Base-by-base conservation (phyloP, 2,113 vertebrate species). In the Calcarius ornatus region DNA sequence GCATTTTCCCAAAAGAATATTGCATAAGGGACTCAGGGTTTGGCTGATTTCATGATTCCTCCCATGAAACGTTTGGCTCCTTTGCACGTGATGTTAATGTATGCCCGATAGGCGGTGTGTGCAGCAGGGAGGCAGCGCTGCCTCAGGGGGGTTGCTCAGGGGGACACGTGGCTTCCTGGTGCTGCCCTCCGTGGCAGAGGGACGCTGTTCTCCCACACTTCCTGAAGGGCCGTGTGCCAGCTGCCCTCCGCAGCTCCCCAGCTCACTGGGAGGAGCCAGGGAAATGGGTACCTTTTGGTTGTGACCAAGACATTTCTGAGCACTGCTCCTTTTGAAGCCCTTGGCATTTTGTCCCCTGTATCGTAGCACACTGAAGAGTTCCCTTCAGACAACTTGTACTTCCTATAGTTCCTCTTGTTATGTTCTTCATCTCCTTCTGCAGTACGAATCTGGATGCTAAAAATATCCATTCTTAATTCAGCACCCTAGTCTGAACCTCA, bases 321-420 rank as follows among this genome's bases (percentile, higher is more conserved):
- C 45, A 1, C 61, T 68, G 73, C 59, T 91, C 20, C 31, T 68
- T 53, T 69, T 54, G 23, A 65, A 87, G 45, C 30, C 73, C 23
- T 48, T 88, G 72, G 17, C 24, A 3, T 71, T 93, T 81, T 40
- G 16, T 30, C 18, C 54, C 23, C 37, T 50, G 10, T n/a, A 5
- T 33, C 0, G 0, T 30, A 80, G 65, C 45, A 16, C 0, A 0
- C 35, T 7, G 24, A 76, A 8, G 24, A 57, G 56, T 71, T 81
- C 40, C 50, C 50, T 63, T 30, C n/a, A 28, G 38, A 35, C 53
- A 23, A 21, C 57, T 85, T 38, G 4, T 3, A 1, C 59, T 72
- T 69, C 48, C 56, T 48, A 20, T 50, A 18, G 0, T 37, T 93
- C 37, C 18, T 77, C 12, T 73, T 4, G 0, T 33, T 37, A 3